Percentiles rank a stretch among this genome's conserved stretches.
Conservation (phyloP, 2,113 vertebrate species). For the Taurulus bubalis region DNA sequence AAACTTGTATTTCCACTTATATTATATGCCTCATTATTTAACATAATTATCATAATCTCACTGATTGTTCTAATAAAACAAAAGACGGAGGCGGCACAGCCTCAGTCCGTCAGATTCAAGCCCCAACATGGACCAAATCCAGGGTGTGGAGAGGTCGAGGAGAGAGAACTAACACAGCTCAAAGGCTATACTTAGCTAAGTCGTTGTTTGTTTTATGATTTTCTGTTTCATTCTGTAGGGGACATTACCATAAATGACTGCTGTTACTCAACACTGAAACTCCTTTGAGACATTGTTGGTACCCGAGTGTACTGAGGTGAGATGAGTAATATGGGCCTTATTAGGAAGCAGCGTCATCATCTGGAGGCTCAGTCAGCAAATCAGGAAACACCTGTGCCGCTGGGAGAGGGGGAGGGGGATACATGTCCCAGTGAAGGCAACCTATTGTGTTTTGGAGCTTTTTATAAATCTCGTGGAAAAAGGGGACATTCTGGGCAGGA, state of each 20-base stretch:
- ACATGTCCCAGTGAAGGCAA: slow-evolving; percentile 27
- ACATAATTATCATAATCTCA: neutral
- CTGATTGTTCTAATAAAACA: neutral
- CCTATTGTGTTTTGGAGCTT: slow-evolving; percentile 76
- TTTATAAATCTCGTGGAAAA: slow-evolving; percentile 73
- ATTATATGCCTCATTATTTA: neutral
- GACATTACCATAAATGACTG: too few relatives aligned
- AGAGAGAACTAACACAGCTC: neutral
- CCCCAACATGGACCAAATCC: neutral
- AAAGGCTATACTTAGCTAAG: too few relatives aligned
- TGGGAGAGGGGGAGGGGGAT: slow-evolving; percentile 8
- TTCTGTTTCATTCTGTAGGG: too few relatives aligned
- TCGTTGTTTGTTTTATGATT: too few relatives aligned
- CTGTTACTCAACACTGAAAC: neutral
- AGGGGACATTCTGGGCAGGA: slow-evolving; percentile 74
- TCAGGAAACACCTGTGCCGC: slow-evolving; percentile 81
- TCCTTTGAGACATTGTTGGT: slow-evolving; percentile 10
- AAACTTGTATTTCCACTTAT: neutral
- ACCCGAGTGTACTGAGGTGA: slow-evolving; percentile 24
- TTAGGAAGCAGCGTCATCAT: slow-evolving; percentile 68
- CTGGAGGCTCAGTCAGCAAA: slow-evolving; percentile 58
- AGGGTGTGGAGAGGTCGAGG: neutral
- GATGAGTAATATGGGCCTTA: slow-evolving; percentile 56
- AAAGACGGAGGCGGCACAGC: neutral
- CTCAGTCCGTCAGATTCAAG: too few relatives aligned